phyloP scores from a whole-genome alignment of 2,888 invertebrate genomes.

The Alloscopus bannaensis region DNA sequence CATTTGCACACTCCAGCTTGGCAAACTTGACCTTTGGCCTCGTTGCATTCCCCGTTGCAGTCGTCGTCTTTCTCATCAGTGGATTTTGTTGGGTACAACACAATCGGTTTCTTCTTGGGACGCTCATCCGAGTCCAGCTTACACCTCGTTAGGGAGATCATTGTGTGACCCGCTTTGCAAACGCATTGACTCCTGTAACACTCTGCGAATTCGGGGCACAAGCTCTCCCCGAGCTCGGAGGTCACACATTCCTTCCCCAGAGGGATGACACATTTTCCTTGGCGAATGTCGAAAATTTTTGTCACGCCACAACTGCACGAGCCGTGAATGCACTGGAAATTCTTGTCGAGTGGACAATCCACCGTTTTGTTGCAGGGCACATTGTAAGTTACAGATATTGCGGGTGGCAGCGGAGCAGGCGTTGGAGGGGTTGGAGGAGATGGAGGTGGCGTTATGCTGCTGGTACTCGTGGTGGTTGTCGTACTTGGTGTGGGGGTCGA shows the following conservation, averaged over 20 bases:
- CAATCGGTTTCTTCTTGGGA: conserved; percentile 28
- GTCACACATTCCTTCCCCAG: conserved; percentile 45
- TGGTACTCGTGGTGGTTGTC: neutral
- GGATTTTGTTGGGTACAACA: conserved; percentile 36
- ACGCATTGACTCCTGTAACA: conserved; percentile 51
- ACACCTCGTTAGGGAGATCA: conserved; percentile 55
- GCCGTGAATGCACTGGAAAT: conserved; percentile 45
- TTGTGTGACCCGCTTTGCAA: conserved; percentile 56
- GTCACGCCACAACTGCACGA: conserved; percentile 37
- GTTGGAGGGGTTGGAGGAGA: neutral
- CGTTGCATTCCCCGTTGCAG: conserved; percentile 47
- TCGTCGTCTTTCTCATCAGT: conserved; percentile 13
- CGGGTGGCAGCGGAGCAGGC: neutral
- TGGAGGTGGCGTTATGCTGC: neutral
- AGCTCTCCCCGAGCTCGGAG: conserved; percentile 9
- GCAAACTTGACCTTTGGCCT: conserved; percentile 53
- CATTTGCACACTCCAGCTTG: conserved; percentile 43
- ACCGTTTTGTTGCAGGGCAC: conserved; percentile 31
- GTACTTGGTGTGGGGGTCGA: neutral
- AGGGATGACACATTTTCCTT: conserved; percentile 39
- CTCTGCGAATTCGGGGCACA: conserved; percentile 54
- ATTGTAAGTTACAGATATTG: conserved; percentile 12
- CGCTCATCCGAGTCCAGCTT: conserved; percentile 38
- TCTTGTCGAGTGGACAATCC: conserved; percentile 49
- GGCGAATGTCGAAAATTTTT: conserved; percentile 34